Base-by-base conservation (phyloP, 2,888 invertebrate species). In the Dryocosmus kuriphilus region DNA sequence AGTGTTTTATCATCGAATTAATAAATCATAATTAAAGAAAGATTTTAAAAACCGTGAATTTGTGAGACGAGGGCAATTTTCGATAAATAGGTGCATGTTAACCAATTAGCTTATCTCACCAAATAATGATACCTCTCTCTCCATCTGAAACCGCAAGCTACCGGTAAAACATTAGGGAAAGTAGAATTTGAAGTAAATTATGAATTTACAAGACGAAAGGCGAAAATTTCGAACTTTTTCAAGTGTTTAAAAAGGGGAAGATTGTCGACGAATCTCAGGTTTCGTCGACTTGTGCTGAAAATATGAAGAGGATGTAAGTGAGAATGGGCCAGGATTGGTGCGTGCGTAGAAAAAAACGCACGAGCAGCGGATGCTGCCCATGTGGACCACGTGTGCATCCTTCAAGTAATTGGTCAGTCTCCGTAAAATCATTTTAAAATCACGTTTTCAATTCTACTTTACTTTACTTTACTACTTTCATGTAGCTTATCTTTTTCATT, bases 311-410 rank as follows among this genome's bases (percentile, higher is more conserved):
- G 77, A 73, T 71, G 62, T 74, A 65, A 77, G 77, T 76, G 92
- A 93, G n/a, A 51, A 95, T 95, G 95, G 95, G 95, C 91, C 95
- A 95, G 92, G 95, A 95, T 92, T 95, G 95, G 95, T 95, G 95
- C 93, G 94, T 95, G 92, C 93, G 94, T 87, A 95, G 95, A 90
- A 93, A 95, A 92, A 95, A 95, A 92, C 93, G 94, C 88, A 88
- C 88, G 85, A 89, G 89, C 83, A 94, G 94, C 90, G 94, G 94
- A 92, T 93, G 93, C 90, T 93, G 93, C 86, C 93, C 93, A 76
- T 93, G 93, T 85, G 93, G 94, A 92, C 93, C 94, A 92, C 92
- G 94, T 92, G 93, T 90, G 83, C 90, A 90, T 86, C 90, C 90
- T 86, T 90, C 89, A 84, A 90, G n/a, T n/a, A n/a, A 86, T 87